Percentiles rank a stretch among this genome's conserved stretches.
Conservation (phyloP, 2,797 vertebrate genomes). For the Fundulus diaphanus region DNA sequence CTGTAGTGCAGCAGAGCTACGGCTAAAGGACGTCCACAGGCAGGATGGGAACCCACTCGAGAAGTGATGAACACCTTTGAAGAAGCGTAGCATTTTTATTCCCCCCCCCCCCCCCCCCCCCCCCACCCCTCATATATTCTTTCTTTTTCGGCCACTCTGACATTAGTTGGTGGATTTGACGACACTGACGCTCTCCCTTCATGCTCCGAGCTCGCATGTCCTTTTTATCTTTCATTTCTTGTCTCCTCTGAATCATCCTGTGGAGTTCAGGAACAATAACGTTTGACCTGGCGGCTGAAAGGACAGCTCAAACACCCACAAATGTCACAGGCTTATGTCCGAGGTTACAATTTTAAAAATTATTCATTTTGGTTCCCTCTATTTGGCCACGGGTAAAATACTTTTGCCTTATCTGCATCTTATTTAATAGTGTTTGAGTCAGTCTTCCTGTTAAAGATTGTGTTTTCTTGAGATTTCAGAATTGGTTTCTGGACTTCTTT, state of each 20-base stretch:
- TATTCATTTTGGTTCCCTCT: neutral
- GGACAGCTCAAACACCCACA: constrained; percentile 16
- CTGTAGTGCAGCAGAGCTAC: constrained; percentile 3
- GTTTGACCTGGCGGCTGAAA: constrained; percentile 3
- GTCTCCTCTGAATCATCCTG: constrained; percentile 15
- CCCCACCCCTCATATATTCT: neutral
- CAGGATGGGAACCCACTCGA: constrained; percentile 32
- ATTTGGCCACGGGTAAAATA: neutral
- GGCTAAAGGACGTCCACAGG: constrained; percentile 19
- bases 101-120: no score
- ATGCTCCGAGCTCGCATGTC: neutral
- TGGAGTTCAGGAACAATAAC: constrained; percentile 7
- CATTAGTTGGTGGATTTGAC: constrained; percentile 34
- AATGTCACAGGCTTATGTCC: constrained; percentile 18
- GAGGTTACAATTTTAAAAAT: neutral
- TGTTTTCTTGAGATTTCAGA: neutral
- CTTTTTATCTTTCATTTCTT: constrained; percentile 25
- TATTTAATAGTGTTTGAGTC: neutral
- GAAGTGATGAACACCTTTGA: constrained; percentile 34
- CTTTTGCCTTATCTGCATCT: neutral
- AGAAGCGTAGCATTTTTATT: constrained; percentile 31
- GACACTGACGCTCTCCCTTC: constrained; percentile 20
- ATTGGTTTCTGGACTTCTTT: neutral
- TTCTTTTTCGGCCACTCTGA: constrained; percentile 9
- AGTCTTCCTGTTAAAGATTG: neutral